Evolutionary conservation across 2,797 vertebrate genomes (phyloP).

Genomic region (Tympanoctomys barrerae): DNA sequence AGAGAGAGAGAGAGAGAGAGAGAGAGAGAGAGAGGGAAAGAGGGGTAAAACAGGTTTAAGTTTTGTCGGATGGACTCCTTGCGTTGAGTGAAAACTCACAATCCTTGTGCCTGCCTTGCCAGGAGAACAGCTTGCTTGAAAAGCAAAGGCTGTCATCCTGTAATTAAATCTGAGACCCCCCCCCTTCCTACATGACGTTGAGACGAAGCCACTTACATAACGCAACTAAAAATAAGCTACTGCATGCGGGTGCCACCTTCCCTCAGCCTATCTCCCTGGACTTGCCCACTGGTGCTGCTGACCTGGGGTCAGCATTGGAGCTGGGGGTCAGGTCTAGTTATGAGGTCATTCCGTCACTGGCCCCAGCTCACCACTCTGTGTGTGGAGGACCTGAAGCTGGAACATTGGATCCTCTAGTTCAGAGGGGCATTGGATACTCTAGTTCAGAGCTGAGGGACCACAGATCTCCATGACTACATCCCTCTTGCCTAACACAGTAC

Average conservation of each 20-base stretch:
- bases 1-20: slow-evolving; percentile 41
- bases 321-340: neutral
- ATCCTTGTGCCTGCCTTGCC: slow-evolving; percentile 83
- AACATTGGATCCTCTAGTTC: neutral
- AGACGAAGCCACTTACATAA: slow-evolving; percentile 88
- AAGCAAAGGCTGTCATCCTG: slow-evolving; percentile 88
- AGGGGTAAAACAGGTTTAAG: neutral
- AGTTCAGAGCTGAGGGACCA: neutral
- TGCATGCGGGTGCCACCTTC: slow-evolving; percentile 48
- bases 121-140: slow-evolving; percentile 88
- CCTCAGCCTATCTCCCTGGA: slow-evolving; percentile 23
- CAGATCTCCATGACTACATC: neutral
- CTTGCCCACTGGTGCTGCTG: slow-evolving; percentile 16
- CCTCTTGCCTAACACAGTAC: fast-evolving
- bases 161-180: slow-evolving; percentile 89
- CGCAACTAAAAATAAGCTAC: slow-evolving; percentile 88
- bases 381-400: fast-evolving
- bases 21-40: slow-evolving; percentile 52
- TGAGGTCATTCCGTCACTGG: neutral
- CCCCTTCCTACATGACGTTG: slow-evolving; percentile 84
- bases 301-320: neutral
- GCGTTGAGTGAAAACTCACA: slow-evolving; percentile 78
- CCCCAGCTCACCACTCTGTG: fast-evolving
- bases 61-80: slow-evolving; percentile 60
- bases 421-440: neutral